phyloP scores from a whole-genome alignment of 2,113 vertebrate genomes.

The Crypturellus undulatus region DNA sequence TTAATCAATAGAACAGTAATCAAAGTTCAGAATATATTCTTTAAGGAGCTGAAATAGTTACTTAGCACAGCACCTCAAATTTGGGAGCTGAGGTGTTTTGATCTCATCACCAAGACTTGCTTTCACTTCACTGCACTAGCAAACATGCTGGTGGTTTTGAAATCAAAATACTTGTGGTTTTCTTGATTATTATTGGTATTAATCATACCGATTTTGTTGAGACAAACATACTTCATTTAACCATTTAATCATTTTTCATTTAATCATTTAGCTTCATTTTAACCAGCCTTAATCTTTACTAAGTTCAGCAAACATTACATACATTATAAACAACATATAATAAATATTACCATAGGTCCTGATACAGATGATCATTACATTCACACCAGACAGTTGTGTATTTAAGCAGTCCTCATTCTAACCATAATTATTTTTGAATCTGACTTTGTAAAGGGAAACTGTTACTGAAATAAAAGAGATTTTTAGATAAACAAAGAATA shows the following conservation, averaged over 20 bases:
- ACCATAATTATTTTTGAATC: neutral
- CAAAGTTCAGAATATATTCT: neutral
- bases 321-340: neutral
- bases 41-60: neutral
- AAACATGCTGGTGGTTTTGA: accelerated
- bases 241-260: neutral
- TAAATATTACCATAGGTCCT: neutral
- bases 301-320: neutral
- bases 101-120: neutral
- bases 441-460: neutral
- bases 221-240: neutral
- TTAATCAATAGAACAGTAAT: neutral
- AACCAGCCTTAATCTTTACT: neutral
- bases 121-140: neutral
- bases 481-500: neutral
- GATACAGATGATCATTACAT: neutral
- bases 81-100: neutral
- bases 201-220: neutral
- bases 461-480: neutral
- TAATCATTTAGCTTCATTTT: neutral
- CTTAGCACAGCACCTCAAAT: neutral
- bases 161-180: neutral
- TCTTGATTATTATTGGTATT: neutral
- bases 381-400: neutral
- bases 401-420: neutral